These are phyloP conservation scores for Acrocephalus kingi DNA, from an alignment of 2,113 vertebrate genomes.

Conservation along the genomic window DNA sequence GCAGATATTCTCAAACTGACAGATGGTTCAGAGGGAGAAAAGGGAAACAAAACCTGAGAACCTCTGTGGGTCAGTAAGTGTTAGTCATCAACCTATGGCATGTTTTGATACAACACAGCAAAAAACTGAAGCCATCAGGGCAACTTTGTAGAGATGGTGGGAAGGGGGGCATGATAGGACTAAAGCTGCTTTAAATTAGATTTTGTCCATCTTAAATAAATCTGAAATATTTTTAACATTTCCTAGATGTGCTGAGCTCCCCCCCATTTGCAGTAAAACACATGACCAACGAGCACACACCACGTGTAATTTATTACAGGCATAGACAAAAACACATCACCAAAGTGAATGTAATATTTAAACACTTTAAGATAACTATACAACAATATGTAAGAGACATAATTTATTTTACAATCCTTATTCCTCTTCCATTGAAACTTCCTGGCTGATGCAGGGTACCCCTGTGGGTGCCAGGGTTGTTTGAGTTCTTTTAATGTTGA, in stretches of 20 bases:
- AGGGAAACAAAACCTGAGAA: neutral
- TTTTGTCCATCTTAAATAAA: constrained; percentile 9
- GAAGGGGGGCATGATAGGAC: neutral
- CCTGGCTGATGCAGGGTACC: neutral
- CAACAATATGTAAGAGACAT: constrained; percentile 11
- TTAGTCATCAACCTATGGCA: neutral
- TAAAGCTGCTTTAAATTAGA: constrained; percentile 38
- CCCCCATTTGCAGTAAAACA: constrained; percentile 20
- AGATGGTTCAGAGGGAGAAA: neutral
- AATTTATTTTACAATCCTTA: constrained; percentile 72
- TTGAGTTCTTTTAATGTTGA: neutral
- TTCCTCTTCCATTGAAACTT: neutral
- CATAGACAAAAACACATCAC: neutral
- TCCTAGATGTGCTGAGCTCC: neutral
- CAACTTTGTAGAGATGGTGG: neutral
- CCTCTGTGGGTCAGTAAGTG: neutral
- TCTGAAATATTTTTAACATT: neutral
- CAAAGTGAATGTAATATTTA: constrained; percentile 62
- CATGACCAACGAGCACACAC: neutral
- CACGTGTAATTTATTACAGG: constrained; percentile 16
- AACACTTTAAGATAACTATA: constrained; percentile 48
- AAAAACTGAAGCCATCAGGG: neutral
- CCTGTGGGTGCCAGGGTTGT: neutral
- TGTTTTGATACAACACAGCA: neutral
- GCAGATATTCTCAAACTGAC: neutral